Conservation (phyloP, 2,888 invertebrate genomes). For the Catocala fraxini region DNA sequence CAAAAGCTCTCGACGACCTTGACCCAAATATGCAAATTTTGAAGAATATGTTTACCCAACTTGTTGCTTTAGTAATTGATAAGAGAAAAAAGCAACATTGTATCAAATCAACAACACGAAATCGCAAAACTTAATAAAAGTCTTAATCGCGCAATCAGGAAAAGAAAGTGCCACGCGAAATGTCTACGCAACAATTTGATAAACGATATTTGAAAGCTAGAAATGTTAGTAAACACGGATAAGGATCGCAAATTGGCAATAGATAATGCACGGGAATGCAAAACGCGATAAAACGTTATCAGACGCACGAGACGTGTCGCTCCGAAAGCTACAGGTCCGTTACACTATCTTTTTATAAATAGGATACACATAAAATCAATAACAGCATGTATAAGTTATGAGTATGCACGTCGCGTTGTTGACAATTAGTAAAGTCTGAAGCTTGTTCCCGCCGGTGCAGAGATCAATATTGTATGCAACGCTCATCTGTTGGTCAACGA, state of each 20-base stretch:
- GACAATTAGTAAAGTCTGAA: conserved; percentile 24
- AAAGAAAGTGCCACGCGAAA: too few relatives aligned
- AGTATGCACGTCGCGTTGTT: conserved; percentile 28
- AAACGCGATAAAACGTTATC: conserved; percentile 1
- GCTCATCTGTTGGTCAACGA: conserved; percentile 17
- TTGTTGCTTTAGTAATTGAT: neutral
- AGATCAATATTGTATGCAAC: conserved; percentile 32
- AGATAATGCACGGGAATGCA: neutral
- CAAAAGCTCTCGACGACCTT: neutral
- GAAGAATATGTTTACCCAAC: neutral
- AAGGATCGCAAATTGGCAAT: neutral
- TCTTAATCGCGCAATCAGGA: neutral
- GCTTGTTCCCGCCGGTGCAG: conserved; percentile 24
- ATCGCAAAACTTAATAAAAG: neutral
- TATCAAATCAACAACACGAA: neutral
- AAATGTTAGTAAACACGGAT: conserved; percentile 1
- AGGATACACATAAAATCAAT: conserved; percentile 49
- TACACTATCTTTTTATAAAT: conserved; percentile 38
- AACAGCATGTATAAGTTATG: conserved; percentile 43
- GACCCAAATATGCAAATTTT: neutral
- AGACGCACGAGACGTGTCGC: conserved; percentile 22
- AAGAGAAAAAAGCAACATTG: neutral
- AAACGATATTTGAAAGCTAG: neutral
- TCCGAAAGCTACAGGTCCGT: conserved; percentile 18
- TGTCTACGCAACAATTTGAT: too few relatives aligned